Evolutionary conservation across 2,113 vertebrate genomes (phyloP).

Genomic region (Meleagris gallopavo): DNA sequence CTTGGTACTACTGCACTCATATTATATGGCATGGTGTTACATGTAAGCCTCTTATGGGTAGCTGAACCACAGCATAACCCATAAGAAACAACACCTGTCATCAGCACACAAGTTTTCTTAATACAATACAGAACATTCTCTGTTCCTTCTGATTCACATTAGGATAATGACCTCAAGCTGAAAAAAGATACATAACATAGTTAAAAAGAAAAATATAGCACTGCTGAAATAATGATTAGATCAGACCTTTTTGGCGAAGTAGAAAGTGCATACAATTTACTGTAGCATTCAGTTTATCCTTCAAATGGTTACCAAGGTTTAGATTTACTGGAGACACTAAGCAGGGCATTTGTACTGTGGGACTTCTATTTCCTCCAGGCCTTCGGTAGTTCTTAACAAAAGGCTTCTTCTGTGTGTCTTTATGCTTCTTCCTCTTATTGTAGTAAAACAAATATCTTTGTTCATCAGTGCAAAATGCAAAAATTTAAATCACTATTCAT

Average conservation of each 20-base stretch:
- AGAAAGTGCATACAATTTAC: not conserved
- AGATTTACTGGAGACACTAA: not conserved
- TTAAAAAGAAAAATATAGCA: not conserved
- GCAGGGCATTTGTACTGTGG: not conserved
- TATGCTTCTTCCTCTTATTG: not conserved
- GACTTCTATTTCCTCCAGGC: not conserved
- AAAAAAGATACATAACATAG: not conserved
- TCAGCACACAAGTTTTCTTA: not conserved
- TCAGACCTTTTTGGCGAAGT: not conserved
- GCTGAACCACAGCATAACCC: not conserved
- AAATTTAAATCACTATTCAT: not conserved
- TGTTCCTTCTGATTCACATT: not conserved
- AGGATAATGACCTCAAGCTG: not conserved
- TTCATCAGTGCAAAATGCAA: not conserved
- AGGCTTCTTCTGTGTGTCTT: not conserved
- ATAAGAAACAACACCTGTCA: not conserved
- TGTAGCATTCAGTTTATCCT: not conserved
- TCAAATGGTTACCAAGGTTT: not conserved
- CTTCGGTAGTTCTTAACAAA: not conserved
- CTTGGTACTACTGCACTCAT: not conserved
- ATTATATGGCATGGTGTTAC: not conserved
- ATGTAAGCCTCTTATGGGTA: not conserved
- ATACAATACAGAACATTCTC: not conserved
- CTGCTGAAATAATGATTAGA: not conserved
- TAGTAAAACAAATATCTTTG: not conserved